These are phyloP conservation scores for Erpetoichthys calabaricus DNA, from an alignment of 2,797 vertebrate genomes.

Conservation along the genomic window DNA sequence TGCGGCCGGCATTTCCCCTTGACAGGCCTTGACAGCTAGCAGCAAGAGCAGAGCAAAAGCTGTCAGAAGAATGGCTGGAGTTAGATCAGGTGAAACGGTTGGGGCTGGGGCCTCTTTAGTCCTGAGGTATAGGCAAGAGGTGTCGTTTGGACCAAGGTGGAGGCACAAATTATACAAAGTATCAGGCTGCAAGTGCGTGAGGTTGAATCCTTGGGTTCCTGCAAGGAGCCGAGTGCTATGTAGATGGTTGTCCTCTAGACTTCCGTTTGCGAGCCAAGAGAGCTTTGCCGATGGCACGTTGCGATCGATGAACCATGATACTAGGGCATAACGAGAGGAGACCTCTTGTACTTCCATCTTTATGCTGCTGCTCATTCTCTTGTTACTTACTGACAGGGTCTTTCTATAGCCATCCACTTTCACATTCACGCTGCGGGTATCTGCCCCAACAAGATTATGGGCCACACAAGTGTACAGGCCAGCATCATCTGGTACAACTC, in stretches of 20 bases:
- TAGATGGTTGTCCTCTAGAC: constrained; percentile 30
- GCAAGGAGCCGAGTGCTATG: constrained; percentile 62
- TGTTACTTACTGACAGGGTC: constrained; percentile 8
- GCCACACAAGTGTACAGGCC: constrained; percentile 92
- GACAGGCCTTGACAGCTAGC: constrained; percentile 41
- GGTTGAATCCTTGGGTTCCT: constrained; percentile 74
- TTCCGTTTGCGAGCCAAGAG: constrained; percentile 61
- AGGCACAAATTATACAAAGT: constrained; percentile 81
- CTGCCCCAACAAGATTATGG: constrained; percentile 82
- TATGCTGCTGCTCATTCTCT: constrained; percentile 19
- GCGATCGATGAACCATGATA: constrained; percentile 65
- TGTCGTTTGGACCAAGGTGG: constrained; percentile 50
- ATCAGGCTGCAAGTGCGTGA: constrained; percentile 72
- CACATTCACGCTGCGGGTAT: constrained; percentile 69
- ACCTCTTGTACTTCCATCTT: constrained; percentile 52
- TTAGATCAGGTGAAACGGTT: constrained; percentile 35
- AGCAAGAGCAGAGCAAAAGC: constrained; percentile 51
- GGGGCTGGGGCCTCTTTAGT: constrained; percentile 55
- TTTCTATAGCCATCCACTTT: constrained; percentile 39
- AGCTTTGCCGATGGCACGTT: constrained; percentile 72
- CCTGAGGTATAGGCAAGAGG: constrained; percentile 65
- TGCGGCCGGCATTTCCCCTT: constrained; percentile 20
- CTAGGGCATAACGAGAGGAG: constrained; percentile 57
- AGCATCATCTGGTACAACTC: constrained; percentile 49
- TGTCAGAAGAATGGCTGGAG: constrained; percentile 43